Evolutionary conservation across 2,888 invertebrate genomes (phyloP), one percentile per base, ranked within the genome.

Genomic region (Chloromyia formosa): DNA sequence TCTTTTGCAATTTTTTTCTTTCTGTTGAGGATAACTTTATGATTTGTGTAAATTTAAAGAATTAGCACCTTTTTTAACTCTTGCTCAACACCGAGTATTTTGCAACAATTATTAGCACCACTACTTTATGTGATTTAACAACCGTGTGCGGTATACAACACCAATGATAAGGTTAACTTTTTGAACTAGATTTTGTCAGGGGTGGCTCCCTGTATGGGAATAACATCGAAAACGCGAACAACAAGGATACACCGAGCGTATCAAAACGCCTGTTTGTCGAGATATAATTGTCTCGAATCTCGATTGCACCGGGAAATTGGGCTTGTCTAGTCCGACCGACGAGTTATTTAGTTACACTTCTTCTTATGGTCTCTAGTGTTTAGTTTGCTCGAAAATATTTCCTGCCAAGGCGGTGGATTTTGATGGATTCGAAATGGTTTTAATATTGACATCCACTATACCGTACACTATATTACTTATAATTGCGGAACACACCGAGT

Each of bases 51-150:
- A 23, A 62, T 62, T 40, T 35, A 10, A 62, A 66, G 5, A 66
- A 49, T 66, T 49, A 49, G 49, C 45, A 45, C 66, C 49, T 66
- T 66, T 45, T 45, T 20, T 20, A 10, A 35, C 42, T 66, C 27
- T 66, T 23, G 45, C 66, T 62, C 66, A 49, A 66, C 66, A 66
- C 66, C 45, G 45, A 49, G 49, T 66, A 66, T 66, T 66, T 66
- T 66, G 49, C 20, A 66, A 66, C 22, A 66, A 18, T 27, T 35
- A 66, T 66, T 66, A 66, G 66, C 66, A 66, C 66, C 66, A 66
- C 20, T 45, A 49, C 66, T 27, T 45, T 45, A 12, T 45, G 66
- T 22, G 66, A 45, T 35, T 49, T 45, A 18, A 22, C 18, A 66
- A 66, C 14, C 66, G 45, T 35, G 27, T 35, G 27, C 27, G 27